Percentiles rank a stretch among this genome's conserved stretches.
Evolutionary conservation across 92 coral and sea anemone genomes (phyloP).

Genomic region (Paramuricea clavata): DNA sequence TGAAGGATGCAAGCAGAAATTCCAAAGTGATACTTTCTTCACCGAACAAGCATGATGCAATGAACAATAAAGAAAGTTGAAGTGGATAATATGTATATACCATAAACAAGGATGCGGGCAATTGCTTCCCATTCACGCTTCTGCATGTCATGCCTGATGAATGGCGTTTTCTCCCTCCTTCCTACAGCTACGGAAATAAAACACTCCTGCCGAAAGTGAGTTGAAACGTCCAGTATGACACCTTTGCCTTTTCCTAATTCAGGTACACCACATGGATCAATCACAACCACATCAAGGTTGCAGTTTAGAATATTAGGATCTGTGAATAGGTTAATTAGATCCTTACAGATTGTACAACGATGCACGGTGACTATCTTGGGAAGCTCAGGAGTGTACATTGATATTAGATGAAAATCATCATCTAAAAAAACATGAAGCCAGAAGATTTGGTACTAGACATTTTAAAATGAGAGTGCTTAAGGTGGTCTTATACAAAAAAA

Average conservation of each 20-base stretch:
- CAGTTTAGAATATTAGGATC: neutral
- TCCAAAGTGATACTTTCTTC: conserved; percentile 61
- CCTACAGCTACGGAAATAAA: conserved; percentile 49
- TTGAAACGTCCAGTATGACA: conserved; percentile 48
- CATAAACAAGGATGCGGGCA: conserved; percentile 50
- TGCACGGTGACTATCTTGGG: neutral
- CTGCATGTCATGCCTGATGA: conserved; percentile 62
- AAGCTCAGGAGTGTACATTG: neutral
- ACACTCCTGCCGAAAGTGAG: conserved; percentile 59
- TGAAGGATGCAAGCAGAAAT: conserved; percentile 62
- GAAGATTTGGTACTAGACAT: neutral
- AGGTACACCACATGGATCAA: neutral
- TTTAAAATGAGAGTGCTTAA: neutral
- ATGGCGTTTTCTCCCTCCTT: conserved; percentile 54
- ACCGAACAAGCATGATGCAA: conserved; percentile 66
- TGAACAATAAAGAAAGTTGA: conserved; percentile 40
- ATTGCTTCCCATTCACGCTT: conserved; percentile 60
- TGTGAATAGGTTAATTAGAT: neutral
- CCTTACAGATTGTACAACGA: neutral
- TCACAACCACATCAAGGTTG: neutral
- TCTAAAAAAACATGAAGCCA: neutral
- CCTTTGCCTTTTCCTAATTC: conserved; percentile 54
- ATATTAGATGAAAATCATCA: neutral
- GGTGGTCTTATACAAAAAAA: too few relatives aligned
- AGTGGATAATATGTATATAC: conserved; percentile 49